These are phyloP conservation scores for Enoplosus armatus DNA, from an alignment of 2,797 vertebrate species.

Conservation along the genomic window DNA sequence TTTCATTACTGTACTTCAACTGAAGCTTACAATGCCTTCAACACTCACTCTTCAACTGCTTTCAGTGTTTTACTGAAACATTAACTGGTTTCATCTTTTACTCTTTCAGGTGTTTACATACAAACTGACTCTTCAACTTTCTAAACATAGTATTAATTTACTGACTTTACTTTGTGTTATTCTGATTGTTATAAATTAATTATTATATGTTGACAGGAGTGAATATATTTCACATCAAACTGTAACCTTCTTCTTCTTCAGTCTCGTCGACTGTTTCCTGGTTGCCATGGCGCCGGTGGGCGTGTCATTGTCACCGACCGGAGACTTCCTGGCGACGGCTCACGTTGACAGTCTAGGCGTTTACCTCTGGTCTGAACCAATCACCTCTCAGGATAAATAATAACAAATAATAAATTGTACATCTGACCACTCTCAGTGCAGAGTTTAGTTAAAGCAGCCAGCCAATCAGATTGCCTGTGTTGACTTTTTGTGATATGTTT, in stretches of 20 bases:
- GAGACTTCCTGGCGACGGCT: constrained; percentile 94
- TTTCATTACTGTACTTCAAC: no score
- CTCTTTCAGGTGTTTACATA: no score
- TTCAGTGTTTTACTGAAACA: no score
- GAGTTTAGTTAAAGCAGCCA: background rate
- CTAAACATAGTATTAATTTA: no score
- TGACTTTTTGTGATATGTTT: background rate
- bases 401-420: no score
- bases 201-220: background rate
- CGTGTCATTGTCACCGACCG: constrained; percentile 93
- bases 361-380: constrained; percentile 91
- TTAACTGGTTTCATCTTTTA: no score
- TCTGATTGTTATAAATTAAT: no score
- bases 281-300: constrained; percentile 90
- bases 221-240: background rate
- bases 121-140: no score
- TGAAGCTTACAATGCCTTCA: no score
- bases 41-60: no score
- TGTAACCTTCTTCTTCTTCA: constrained; percentile 55
- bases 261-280: constrained; percentile 95
- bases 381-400: constrained; percentile 11
- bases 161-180: no score
- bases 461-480: background rate
- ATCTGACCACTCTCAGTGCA: background rate
- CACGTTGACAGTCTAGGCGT: constrained; percentile 95